These are phyloP conservation scores for Mesorhabditis belari DNA, from an alignment of 2,888 invertebrate species.

Conservation along the genomic window DNA sequence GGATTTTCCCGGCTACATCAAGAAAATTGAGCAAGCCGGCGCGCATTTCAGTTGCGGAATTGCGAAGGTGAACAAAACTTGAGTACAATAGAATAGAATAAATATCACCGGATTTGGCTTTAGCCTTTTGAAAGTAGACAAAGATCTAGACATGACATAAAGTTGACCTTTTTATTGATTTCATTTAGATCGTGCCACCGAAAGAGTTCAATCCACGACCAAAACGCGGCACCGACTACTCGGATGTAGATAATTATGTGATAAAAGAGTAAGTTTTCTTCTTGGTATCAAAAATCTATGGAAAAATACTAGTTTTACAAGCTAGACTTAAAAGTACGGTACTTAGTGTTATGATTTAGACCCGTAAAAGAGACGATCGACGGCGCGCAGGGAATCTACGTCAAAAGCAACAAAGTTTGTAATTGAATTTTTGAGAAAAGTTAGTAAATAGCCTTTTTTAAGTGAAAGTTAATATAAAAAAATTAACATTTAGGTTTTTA, in stretches of 20 bases:
- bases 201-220: slow-evolving; percentile 78
- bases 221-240: slow-evolving; percentile 63
- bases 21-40: slow-evolving; percentile 67
- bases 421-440: too few species aligned
- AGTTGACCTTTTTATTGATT: not conserved
- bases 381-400: slow-evolving; percentile 89
- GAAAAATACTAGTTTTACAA: not conserved
- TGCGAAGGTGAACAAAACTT: slow-evolving; percentile 13
- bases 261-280: slow-evolving; percentile 29
- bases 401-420: slow-evolving; percentile 86
- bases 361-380: slow-evolving; percentile 91
- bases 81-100: not conserved
- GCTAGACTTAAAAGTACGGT: not conserved
- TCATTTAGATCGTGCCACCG: slow-evolving; percentile 77
- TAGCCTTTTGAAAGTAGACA: too few species aligned
- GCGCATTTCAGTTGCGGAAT: slow-evolving; percentile 42
- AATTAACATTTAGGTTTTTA: too few species aligned
- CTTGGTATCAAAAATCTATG: not conserved
- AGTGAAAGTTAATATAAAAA: too few species aligned
- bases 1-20: slow-evolving; percentile 84
- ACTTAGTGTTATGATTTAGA: slow-evolving; percentile 23
- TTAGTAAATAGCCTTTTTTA: too few species aligned
- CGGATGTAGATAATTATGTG: slow-evolving; percentile 60
- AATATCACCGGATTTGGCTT: not conserved
- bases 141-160: not conserved